A percentile compares a stretch with the other conserved stretches of the same genome.
These are phyloP conservation scores for Galaxias olidus DNA, from an alignment of 2,797 vertebrate genomes.

Conservation along the genomic window DNA sequence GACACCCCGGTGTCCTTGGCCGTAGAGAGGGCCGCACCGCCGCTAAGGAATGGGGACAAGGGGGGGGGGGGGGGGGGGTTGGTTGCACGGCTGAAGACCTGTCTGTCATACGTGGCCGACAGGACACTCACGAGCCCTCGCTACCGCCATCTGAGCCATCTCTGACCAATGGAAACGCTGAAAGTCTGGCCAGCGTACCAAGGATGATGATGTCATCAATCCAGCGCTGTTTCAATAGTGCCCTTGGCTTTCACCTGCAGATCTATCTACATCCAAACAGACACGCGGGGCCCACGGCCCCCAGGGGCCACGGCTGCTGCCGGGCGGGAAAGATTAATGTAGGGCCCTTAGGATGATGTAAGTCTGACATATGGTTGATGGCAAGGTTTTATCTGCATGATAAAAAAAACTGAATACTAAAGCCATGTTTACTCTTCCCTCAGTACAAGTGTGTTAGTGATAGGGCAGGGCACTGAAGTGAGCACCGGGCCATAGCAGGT, in stretches of 20 bases:
- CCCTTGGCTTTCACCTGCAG: constrained; percentile 70
- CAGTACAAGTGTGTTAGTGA: neutral
- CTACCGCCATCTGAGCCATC: no score
- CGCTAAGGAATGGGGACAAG: constrained; percentile 68
- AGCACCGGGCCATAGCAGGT: neutral
- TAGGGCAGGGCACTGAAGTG: neutral
- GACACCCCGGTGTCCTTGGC: constrained; percentile 77
- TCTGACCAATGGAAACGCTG: constrained; percentile 54
- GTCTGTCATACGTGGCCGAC: constrained; percentile 59
- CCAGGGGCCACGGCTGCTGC: no score
- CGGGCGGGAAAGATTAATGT: no score
- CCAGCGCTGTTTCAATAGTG: constrained; percentile 53
- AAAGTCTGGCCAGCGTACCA: constrained; percentile 48
- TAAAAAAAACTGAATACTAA: no score
- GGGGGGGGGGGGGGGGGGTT: constrained; percentile 41
- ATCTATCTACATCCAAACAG: constrained; percentile 64
- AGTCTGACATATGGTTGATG: no score
- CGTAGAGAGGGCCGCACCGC: constrained; percentile 51
- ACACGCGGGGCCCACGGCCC: no score
- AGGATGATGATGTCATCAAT: constrained; percentile 68
- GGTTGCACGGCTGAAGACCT: constrained; percentile 64
- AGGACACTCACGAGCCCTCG: constrained; percentile 54
- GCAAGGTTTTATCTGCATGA: no score
- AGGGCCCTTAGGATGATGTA: no score
- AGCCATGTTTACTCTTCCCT: neutral